Evolutionary conservation across 2,113 vertebrate genomes (phyloP).

Genomic region (Cettia cetti): DNA sequence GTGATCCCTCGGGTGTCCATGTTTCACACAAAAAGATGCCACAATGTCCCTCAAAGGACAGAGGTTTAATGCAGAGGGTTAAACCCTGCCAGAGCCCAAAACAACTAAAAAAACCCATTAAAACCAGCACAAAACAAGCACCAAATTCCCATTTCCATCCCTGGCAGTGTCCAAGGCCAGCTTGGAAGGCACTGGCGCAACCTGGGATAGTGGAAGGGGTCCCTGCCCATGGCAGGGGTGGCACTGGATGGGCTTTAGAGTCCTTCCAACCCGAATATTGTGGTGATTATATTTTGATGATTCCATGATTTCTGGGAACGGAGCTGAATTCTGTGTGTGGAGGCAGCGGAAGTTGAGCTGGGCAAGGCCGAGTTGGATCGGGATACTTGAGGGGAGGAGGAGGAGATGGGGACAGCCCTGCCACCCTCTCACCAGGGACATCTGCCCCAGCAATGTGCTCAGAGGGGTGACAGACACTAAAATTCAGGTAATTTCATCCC

Average conservation of each 20-base stretch:
- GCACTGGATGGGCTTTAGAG: not conserved
- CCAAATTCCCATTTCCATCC: not conserved
- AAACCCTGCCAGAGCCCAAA: not conserved
- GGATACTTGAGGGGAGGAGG: not conserved
- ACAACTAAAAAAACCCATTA: not conserved
- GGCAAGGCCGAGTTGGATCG: not conserved
- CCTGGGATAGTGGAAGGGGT: not conserved
- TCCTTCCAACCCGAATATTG: not conserved
- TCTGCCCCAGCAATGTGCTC: accelerated
- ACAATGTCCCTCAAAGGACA: not conserved
- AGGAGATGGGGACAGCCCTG: not conserved
- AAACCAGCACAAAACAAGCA: not conserved
- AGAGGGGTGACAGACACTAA: not conserved
- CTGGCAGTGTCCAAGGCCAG: not conserved
- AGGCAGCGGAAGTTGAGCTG: not conserved
- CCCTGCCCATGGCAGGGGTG: too few relatives aligned
- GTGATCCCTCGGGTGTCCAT: accelerated
- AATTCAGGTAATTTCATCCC: not conserved
- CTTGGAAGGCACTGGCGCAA: not conserved
- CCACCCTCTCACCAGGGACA: not conserved
- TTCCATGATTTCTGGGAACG: not conserved
- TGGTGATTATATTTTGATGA: not conserved
- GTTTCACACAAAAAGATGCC: too few relatives aligned
- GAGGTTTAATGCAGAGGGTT: not conserved
- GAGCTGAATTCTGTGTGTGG: not conserved